Conservation (phyloP, 2,113 vertebrate genomes). For the Bostrychus sinensis region DNA sequence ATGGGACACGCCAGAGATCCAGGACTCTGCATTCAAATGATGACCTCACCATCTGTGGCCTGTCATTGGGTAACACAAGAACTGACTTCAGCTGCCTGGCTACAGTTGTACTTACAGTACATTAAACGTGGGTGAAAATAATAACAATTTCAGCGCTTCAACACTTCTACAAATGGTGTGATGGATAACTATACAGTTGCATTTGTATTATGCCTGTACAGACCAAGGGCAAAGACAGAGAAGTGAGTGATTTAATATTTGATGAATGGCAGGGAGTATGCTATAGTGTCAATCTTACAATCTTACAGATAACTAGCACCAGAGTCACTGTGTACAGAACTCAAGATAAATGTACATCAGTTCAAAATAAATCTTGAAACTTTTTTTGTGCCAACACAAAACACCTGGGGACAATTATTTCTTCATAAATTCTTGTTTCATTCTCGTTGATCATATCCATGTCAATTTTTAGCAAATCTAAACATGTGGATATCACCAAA, state of each 20-base stretch:
- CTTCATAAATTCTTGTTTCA: no score
- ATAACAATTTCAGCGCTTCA: conserved; percentile 50
- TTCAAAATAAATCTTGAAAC: no score
- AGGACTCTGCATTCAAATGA: conserved; percentile 39
- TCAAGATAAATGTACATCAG: not conserved
- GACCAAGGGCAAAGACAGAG: conserved; percentile 6
- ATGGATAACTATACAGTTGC: conserved; percentile 37
- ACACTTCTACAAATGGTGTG: conserved; percentile 34
- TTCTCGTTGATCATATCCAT: no score
- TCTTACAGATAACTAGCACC: no score
- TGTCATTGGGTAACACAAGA: conserved; percentile 52
- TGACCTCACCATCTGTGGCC: conserved; percentile 61
- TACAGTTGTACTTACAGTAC: conserved; percentile 22
- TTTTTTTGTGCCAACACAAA: no score
- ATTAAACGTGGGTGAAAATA: conserved; percentile 57
- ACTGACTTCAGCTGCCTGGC: conserved; percentile 36
- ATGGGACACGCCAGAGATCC: conserved; percentile 61
- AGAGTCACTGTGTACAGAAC: not conserved
- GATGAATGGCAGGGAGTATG: not conserved
- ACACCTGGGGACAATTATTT: no score
- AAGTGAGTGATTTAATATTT: not conserved
- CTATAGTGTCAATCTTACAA: not conserved
- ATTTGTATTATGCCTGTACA: conserved; percentile 36
- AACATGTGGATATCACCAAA: no score
- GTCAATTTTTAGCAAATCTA: no score